Conservation (phyloP, 2,888 invertebrate species). For the Amiota minor region DNA sequence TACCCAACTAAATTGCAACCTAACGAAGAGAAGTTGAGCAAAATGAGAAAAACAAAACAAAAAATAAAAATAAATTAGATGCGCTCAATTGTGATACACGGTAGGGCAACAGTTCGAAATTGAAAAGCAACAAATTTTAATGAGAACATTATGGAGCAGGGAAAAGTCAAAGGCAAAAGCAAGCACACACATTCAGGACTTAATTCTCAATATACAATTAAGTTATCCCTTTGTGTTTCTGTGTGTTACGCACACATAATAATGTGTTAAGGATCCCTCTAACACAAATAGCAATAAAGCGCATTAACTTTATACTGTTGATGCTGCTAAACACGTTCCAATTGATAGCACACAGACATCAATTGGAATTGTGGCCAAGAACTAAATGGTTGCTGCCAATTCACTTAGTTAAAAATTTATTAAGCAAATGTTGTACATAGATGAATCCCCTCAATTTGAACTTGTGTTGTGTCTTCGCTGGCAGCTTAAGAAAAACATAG, state of each 20-base stretch:
- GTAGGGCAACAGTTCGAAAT: constrained; percentile 39
- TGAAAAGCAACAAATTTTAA: constrained; percentile 40
- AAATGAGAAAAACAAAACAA: background rate
- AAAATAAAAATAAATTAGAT: constrained; percentile 46
- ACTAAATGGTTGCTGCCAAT: too few species aligned
- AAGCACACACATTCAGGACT: constrained; percentile 29
- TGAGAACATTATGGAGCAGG: background rate
- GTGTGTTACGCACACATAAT: background rate
- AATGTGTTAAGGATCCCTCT: constrained; percentile 9
- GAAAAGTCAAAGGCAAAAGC: background rate
- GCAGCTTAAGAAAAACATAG: too few species aligned
- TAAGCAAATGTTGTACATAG: too few species aligned
- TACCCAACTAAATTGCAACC: background rate
- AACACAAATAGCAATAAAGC: background rate
- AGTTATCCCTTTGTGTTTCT: constrained; percentile 43
- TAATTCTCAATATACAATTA: constrained; percentile 45
- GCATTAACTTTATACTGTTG: too few species aligned
- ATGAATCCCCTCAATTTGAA: too few species aligned
- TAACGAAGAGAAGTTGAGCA: background rate
- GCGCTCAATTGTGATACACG: constrained; percentile 40
- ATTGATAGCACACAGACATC: too few species aligned
- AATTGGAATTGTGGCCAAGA: too few species aligned
- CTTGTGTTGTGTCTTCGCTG: too few species aligned
- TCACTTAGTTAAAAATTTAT: too few species aligned
- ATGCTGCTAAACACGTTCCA: too few species aligned